Evolutionary conservation across 2,888 invertebrate genomes (phyloP).

Genomic region (Sipha maydis): DNA sequence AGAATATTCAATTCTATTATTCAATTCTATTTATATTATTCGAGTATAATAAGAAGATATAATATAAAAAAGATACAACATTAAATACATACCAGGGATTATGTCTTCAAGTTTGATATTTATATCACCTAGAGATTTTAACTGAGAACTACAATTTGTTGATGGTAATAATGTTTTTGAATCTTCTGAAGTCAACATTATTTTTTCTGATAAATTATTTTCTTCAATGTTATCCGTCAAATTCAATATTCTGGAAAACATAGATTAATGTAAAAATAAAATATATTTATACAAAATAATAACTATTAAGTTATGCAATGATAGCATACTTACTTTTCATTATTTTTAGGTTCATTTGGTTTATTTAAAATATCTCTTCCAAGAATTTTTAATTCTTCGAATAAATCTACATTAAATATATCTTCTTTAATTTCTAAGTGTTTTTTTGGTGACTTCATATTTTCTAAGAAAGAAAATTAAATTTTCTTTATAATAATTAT

Average conservation of each 20-base stretch:
- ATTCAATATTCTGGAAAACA: slow-evolving; percentile 5
- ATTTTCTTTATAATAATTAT: neutral
- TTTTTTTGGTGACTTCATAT: slow-evolving; percentile 9
- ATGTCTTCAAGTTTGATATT: slow-evolving; percentile 48
- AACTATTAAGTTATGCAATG: neutral
- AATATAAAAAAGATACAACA: neutral
- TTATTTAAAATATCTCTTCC: slow-evolving; percentile 46
- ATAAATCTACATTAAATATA: slow-evolving; percentile 28
- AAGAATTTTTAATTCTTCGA: slow-evolving; percentile 57
- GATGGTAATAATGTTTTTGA: slow-evolving; percentile 4
- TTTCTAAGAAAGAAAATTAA: slow-evolving; percentile 1
- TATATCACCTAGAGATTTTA: slow-evolving; percentile 48
- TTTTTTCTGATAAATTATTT: slow-evolving; percentile 1
- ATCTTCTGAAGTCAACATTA: neutral
- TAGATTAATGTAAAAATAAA: neutral
- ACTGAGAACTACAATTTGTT: neutral
- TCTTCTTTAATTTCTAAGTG: neutral
- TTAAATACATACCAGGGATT: slow-evolving; percentile 35
- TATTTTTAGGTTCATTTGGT: slow-evolving; percentile 20
- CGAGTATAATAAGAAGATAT: too few species aligned
- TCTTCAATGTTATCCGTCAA: neutral
- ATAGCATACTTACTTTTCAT: slow-evolving; percentile 32
- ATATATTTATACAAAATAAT: neutral
- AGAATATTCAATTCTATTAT: too few species aligned
- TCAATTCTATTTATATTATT: too few species aligned